Percentiles rank a stretch among this genome's conserved stretches.
Evolutionary conservation across 2,113 vertebrate genomes (phyloP).

Genomic region (Melierax canorus): DNA sequence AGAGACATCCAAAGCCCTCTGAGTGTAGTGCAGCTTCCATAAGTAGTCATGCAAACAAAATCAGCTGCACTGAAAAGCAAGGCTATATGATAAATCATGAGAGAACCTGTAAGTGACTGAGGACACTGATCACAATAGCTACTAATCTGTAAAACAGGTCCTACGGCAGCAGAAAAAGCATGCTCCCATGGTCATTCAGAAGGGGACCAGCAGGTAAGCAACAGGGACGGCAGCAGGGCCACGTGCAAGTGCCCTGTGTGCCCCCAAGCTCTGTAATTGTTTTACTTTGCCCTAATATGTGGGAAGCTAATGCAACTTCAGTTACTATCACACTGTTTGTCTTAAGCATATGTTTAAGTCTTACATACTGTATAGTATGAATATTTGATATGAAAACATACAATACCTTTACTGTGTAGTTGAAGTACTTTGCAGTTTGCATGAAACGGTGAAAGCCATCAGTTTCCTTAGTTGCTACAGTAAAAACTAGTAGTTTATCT

Average conservation of each 20-base stretch:
- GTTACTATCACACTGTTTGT: background rate
- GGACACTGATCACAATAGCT: background rate
- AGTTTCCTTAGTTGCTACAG: conserved; percentile 89
- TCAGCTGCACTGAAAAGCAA: accelerated
- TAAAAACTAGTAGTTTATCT: conserved; percentile 93
- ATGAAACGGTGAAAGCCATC: conserved; percentile 94
- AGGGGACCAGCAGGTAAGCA: background rate
- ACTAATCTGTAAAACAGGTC: background rate
- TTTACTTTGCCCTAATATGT: background rate
- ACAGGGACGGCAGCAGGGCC: background rate
- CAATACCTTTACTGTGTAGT: conserved; percentile 93
- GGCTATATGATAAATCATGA: background rate
- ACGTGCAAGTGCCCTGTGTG: background rate
- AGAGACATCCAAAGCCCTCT: background rate
- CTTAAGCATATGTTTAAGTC: too few relatives aligned
- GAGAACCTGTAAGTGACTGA: background rate
- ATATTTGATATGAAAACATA: background rate
- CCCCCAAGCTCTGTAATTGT: background rate
- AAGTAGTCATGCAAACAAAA: background rate
- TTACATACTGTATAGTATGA: background rate
- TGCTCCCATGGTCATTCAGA: background rate
- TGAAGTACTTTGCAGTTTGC: conserved; percentile 89
- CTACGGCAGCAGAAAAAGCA: background rate
- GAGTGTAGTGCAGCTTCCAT: background rate
- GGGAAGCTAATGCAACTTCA: background rate